Conservation (phyloP, 2,113 vertebrate genomes). For the Alces alces region DNA sequence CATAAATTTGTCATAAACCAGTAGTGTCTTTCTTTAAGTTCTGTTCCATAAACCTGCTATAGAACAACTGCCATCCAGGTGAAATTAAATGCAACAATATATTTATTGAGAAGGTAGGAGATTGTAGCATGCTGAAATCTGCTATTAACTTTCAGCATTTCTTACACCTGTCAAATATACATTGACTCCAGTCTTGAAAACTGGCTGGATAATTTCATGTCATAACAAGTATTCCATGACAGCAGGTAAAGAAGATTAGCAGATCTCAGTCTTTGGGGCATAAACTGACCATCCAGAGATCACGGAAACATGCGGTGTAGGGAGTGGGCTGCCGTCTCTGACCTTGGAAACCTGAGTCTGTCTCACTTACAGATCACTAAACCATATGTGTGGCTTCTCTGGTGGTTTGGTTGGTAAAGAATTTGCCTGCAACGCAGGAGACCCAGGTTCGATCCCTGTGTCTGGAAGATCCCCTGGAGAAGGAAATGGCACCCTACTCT, state of each 20-base stretch:
- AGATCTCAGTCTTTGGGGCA: neutral
- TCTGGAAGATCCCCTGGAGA: neutral
- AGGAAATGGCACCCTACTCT: neutral
- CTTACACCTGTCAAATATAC: slow-evolving; percentile 16
- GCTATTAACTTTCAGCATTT: neutral
- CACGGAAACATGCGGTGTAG: neutral
- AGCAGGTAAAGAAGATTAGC: neutral
- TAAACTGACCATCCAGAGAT: neutral
- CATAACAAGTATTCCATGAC: neutral
- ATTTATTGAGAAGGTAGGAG: neutral
- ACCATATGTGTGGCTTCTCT: neutral
- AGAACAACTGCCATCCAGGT: neutral
- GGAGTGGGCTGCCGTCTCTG: neutral
- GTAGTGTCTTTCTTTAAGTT: neutral
- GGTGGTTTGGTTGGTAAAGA: neutral
- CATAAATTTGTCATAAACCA: neutral
- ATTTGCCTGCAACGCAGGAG: neutral
- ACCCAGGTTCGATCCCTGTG: neutral
- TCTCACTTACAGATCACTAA: neutral
- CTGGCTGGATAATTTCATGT: neutral
- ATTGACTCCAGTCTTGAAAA: neutral
- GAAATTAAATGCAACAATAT: neutral
- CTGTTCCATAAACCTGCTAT: neutral
- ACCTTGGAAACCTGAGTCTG: neutral
- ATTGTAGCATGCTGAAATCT: neutral